These are phyloP conservation scores for Eulemur albifrons DNA, from an alignment of 2,797 vertebrate species.

Conservation along the genomic window DNA sequence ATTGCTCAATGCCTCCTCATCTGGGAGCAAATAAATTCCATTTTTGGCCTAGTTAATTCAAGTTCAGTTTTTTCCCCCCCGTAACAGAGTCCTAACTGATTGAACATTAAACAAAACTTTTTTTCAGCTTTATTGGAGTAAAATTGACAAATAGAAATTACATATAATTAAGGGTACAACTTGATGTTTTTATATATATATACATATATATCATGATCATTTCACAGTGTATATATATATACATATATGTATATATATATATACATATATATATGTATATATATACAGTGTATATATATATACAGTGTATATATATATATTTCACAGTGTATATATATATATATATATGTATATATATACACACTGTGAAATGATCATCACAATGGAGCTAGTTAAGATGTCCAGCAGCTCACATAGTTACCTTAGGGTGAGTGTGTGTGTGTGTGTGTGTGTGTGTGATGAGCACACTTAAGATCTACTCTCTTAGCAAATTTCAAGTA, in stretches of 20 bases:
- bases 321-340: too few species aligned
- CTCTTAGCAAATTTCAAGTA: not conserved
- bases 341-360: not conserved
- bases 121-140: not conserved
- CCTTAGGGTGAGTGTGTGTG: too few species aligned
- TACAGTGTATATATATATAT: too few species aligned
- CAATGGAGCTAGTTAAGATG: not conserved
- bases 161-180: not conserved
- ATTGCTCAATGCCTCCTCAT: not conserved
- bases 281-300: not conserved
- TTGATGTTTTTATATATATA: not conserved
- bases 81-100: not conserved
- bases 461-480: not conserved
- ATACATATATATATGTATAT: not conserved
- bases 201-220: too few species aligned
- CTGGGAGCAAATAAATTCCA: not conserved
- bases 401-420: not conserved
- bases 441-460: not conserved
- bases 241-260: not conserved
- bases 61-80: not conserved
- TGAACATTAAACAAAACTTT: not conserved
- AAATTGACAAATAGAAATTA: not conserved
- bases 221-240: too few species aligned
- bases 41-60: not conserved
- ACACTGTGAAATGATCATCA: not conserved